phyloP scores from a whole-genome alignment of 2,888 invertebrate species.

The Itoplectis maculator region DNA sequence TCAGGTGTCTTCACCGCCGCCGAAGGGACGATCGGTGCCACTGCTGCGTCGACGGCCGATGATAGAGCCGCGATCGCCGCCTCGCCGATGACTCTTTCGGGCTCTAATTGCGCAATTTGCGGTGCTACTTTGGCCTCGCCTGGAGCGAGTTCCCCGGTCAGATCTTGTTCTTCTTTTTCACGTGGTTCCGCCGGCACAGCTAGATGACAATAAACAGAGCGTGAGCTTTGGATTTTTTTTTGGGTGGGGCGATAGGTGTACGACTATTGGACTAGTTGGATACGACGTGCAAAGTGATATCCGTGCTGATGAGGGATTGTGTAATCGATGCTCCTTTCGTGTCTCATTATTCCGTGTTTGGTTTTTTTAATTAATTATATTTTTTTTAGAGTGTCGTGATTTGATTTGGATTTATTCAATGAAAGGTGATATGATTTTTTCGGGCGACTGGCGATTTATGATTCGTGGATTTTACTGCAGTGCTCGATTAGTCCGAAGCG shows the following conservation, averaged over 20 bases:
- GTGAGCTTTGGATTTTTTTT: conserved; percentile 16
- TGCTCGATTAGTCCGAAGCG: conserved; percentile 67
- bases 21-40: conserved; percentile 27
- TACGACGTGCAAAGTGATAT: conserved; percentile 55
- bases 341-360: conserved; percentile 5
- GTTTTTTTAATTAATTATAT: background rate
- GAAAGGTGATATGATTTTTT: conserved; percentile 5
- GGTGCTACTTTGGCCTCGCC: conserved; percentile 37
- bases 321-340: conserved; percentile 12
- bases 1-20: conserved; percentile 23
- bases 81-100: conserved; percentile 1
- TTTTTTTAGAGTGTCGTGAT: background rate
- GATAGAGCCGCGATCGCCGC: conserved; percentile 25
- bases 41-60: conserved; percentile 41
- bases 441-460: conserved; percentile 19
- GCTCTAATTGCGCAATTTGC: conserved; percentile 34
- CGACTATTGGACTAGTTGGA: background rate
- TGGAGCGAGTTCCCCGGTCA: conserved; percentile 48
- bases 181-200: conserved; percentile 56
- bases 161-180: conserved; percentile 57
- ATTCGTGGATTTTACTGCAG: conserved; percentile 29
- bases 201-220: conserved; percentile 49
- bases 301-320: conserved; percentile 41
- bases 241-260: background rate
- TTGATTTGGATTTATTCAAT: background rate